Base-by-base conservation (phyloP, 2,888 invertebrate species). In the Furcula furcula region DNA sequence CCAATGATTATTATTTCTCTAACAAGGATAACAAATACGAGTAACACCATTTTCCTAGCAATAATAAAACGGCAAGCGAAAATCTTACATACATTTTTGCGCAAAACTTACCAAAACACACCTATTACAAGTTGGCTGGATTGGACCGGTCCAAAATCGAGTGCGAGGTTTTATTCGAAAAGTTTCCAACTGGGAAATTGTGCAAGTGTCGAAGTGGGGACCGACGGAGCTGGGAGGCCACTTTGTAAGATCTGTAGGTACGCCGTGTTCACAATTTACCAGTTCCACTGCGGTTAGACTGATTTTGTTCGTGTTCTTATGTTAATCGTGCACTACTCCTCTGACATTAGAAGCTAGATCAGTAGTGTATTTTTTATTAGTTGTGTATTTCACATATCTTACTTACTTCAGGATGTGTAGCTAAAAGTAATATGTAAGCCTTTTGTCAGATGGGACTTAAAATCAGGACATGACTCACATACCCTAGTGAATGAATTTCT, bases 91-190 rank as follows among this genome's bases (percentile, higher is more conserved):
- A 43, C 31, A 49, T 40, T 44, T 48, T 41, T 29, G 32, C 36
- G 28, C 32, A 32, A 31, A 52, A 55, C 54, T 55, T 55, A 40
- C 21, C 30, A 34, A 56, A 53, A 41, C 22, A 46, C 40, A 46
- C 44, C 42, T 43, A 49, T 53, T 44, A 32, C 9, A 46, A 52
- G 34, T 53, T 36, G 49, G 36, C 20, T 29, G 54, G 41, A 53
- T 53, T 56, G 56, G 48, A 40, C 40, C 37, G 33, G 40, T 52
- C 40, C 29, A 16, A 40, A 46, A 46, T 51, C 31, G 14, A 14
- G 41, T 53, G 46, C 49, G 46, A 42, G 53, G 44, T 56, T 56
- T 55, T 55, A 55, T 55, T 53, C 28, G 41, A 42, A 56, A 55
- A 55, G 32, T 55, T 55, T 35, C 32, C 31, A 39, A 49, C 43